Evolutionary conservation across 2,797 vertebrate species (phyloP).

Genomic region (Lagocephalus sceleratus): DNA sequence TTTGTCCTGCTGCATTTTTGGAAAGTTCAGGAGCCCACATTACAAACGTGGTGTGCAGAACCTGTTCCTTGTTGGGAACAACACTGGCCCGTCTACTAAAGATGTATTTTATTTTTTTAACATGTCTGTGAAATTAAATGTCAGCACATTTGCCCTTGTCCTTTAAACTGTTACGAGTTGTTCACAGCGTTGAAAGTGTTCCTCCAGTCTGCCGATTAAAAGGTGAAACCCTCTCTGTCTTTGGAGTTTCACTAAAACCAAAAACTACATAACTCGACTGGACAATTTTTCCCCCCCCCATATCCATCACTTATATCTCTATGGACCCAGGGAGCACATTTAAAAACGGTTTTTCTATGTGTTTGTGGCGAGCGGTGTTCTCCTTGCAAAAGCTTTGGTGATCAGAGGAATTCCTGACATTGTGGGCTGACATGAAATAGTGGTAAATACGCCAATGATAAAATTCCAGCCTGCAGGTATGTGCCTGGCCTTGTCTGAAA

Average conservation of each 20-base stretch:
- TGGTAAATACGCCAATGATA: slow-evolving; percentile 76
- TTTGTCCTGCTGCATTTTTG: slow-evolving; percentile 3
- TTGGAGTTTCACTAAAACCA: too few relatives aligned
- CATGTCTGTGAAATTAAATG: slow-evolving; percentile 2
- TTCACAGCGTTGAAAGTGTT: slow-evolving; percentile 19
- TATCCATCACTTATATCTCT: slow-evolving; percentile 3
- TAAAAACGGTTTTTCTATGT: slow-evolving; percentile 43
- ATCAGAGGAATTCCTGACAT: slow-evolving; percentile 79
- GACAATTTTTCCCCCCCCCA: not conserved
- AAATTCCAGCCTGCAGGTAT: slow-evolving; percentile 73
- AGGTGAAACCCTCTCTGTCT: not conserved
- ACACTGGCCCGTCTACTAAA: not conserved
- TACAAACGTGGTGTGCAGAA: not conserved
- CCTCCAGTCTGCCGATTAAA: slow-evolving; percentile 1
- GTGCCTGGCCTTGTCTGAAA: slow-evolving; percentile 73
- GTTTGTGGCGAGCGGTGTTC: slow-evolving; percentile 16
- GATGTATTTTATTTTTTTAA: slow-evolving; percentile 9
- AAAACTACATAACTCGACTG: slow-evolving; percentile 26
- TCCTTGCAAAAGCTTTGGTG: slow-evolving; percentile 59
- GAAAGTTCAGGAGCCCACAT: not conserved
- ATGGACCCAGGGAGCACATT: slow-evolving; percentile 20
- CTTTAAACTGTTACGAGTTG: not conserved
- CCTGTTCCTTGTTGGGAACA: too few relatives aligned
- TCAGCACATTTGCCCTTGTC: not conserved
- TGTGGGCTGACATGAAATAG: slow-evolving; percentile 66